Conservation (phyloP, 2,888 invertebrate species). For the Trimorus sp. region DNA sequence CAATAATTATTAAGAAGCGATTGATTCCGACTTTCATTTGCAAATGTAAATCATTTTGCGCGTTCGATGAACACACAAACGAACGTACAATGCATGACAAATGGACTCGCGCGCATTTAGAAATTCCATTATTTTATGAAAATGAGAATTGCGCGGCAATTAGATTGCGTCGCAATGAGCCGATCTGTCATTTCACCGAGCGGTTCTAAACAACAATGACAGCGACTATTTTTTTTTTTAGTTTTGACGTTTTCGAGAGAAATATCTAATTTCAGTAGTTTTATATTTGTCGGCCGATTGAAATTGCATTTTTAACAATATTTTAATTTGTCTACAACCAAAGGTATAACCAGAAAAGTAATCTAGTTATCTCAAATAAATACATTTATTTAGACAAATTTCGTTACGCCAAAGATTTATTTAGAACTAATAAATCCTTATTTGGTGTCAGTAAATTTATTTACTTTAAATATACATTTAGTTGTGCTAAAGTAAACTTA, state of each 20-base stretch:
- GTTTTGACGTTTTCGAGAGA: neutral
- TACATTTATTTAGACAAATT: too few relatives aligned
- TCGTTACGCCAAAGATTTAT: too few relatives aligned
- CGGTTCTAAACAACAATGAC: neutral
- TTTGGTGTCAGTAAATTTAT: too few relatives aligned
- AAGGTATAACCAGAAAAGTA: too few relatives aligned
- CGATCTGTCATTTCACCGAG: neutral
- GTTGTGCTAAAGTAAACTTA: too few relatives aligned
- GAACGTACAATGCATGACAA: conserved; percentile 22
- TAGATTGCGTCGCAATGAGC: neutral
- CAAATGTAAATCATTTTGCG: conserved; percentile 15
- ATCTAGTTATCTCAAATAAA: too few relatives aligned
- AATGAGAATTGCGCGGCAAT: conserved; percentile 20
- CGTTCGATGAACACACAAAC: conserved; percentile 9
- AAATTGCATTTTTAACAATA: too few relatives aligned
- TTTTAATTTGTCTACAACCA: too few relatives aligned
- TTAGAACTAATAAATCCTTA: too few relatives aligned
- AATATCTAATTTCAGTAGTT: neutral
- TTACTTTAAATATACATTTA: too few relatives aligned
- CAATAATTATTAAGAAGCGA: conserved; percentile 27
- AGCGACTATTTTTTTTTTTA: neutral
- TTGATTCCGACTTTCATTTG: conserved; percentile 27
- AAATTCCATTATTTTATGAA: conserved; percentile 31
- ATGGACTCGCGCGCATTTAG: conserved; percentile 21
- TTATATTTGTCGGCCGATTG: too few relatives aligned